phyloP scores from a whole-genome alignment of 2,797 vertebrate genomes.

The Gobio occitaniae region DNA sequence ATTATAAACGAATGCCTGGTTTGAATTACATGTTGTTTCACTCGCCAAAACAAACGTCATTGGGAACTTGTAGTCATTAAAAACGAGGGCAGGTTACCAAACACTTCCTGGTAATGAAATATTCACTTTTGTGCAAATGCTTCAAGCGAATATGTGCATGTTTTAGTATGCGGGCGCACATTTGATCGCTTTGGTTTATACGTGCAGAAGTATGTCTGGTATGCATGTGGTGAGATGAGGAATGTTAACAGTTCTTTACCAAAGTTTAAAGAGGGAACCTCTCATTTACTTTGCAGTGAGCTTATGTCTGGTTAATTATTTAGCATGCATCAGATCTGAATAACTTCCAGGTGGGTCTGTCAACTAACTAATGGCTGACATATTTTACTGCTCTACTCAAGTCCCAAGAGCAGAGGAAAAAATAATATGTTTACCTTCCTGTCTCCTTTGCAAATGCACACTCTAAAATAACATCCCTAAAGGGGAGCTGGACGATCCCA shows the following conservation, averaged over 20 bases:
- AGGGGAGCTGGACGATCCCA: neutral
- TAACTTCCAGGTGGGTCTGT: constrained; percentile 4
- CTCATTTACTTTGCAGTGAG: neutral
- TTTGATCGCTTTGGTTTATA: constrained; percentile 46
- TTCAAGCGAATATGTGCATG: constrained; percentile 7
- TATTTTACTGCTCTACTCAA: neutral
- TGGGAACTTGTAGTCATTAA: constrained; percentile 24
- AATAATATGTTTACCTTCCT: neutral
- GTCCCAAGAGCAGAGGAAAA: neutral
- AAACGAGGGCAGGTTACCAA: neutral
- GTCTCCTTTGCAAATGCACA: constrained; percentile 8
- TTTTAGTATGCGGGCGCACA: constrained; percentile 39
- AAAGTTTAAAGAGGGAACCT: constrained; percentile 35
- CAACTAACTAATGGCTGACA: constrained; percentile 5
- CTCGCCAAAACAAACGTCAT: neutral
- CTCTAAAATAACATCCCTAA: constrained; percentile 18
- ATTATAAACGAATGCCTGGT: constrained; percentile 3
- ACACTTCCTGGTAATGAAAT: neutral
- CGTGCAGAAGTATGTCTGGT: constrained; percentile 70
- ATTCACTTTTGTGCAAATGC: neutral
- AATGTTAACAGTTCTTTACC: constrained; percentile 65
- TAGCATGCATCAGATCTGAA: neutral
- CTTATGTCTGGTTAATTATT: constrained; percentile 18
- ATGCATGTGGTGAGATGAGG: constrained; percentile 73
- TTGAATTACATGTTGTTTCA: neutral